These are phyloP conservation scores for Drymonia ruficornis DNA, from an alignment of 2,888 invertebrate species.

Conservation along the genomic window DNA sequence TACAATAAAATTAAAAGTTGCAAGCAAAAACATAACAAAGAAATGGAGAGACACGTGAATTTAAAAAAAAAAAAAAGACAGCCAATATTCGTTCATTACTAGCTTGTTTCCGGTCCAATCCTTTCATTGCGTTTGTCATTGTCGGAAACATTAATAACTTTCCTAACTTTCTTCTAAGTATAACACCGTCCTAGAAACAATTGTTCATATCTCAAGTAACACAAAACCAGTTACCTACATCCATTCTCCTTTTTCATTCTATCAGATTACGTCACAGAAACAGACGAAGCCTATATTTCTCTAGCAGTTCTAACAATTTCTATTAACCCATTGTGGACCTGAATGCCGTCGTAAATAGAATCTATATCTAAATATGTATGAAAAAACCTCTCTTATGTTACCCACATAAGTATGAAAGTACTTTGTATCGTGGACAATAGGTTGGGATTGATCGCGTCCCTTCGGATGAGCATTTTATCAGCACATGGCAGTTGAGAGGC, in stretches of 20 bases:
- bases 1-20: too few species aligned
- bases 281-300: background rate
- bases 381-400: slow-evolving; percentile 35
- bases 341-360: slow-evolving; percentile 21
- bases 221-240: background rate
- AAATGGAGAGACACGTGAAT: too few species aligned
- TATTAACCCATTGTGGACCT: slow-evolving; percentile 12
- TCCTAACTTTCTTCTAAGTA: too few species aligned
- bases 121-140: too few species aligned
- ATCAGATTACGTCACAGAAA: background rate
- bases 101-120: too few species aligned
- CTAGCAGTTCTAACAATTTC: slow-evolving; percentile 7
- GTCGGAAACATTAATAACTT: too few species aligned
- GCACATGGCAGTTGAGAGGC: slow-evolving; percentile 52
- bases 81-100: too few species aligned
- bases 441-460: slow-evolving; percentile 54
- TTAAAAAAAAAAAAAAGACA: too few species aligned
- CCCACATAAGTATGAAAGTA: slow-evolving; percentile 45
- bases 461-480: slow-evolving; percentile 58
- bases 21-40: too few species aligned
- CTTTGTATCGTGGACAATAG: slow-evolving; percentile 55
- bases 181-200: too few species aligned
- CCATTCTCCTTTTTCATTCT: background rate
- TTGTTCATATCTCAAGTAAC: background rate
- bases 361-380: slow-evolving; percentile 27